Base-by-base conservation (phyloP, 2,797 vertebrate species). In the Nyctibius grandis region DNA sequence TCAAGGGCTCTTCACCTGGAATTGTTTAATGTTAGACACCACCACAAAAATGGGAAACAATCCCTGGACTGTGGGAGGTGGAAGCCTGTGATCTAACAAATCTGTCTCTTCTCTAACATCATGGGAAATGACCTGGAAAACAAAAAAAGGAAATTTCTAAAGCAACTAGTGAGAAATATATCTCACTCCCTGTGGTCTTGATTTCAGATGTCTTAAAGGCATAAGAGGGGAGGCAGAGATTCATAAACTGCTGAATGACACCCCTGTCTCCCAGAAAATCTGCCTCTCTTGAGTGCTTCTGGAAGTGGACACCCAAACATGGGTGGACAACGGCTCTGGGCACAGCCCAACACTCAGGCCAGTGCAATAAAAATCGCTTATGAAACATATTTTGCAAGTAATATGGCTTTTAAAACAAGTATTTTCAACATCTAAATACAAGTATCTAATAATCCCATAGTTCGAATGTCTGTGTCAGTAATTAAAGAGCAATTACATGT, bases 401-500 rank as follows among this genome's bases (percentile, higher is more conserved):
- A 63, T 1, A 1, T 18, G 21, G 61, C 74, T 91, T 82, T 94
- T 79, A 34, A 70, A 91, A 61, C 59, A 70, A 89, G 50, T 74
- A 36, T 17, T 87, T 90, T 45, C 47, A 69, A 82, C 95, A 89
- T 73, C 31, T 87, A 67, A 82, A 75, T 76, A 64, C 28, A 21
- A 89, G 34, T 70, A 33, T 68, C 77, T 85, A 54, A 63, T 31
- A 76, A 85, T 82, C 51, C 77, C 3, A 0, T 31, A 42, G 84
- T 89, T 93, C 16, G 9, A 65, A 70, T 48, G 90, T 85, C 91
- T 94, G 89, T 78, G 81, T 85, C 90, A 82, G 81, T 91, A 96
- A 95, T 87, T 96, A 94, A 95, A 94, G 75, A 76, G 78, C 59
- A 82, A 93, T 96, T 82, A 56, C 40, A n/a, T 34, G 11, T 21